Conservation (phyloP, 2,888 invertebrate species). For the Eupeodes latifasciatus region DNA sequence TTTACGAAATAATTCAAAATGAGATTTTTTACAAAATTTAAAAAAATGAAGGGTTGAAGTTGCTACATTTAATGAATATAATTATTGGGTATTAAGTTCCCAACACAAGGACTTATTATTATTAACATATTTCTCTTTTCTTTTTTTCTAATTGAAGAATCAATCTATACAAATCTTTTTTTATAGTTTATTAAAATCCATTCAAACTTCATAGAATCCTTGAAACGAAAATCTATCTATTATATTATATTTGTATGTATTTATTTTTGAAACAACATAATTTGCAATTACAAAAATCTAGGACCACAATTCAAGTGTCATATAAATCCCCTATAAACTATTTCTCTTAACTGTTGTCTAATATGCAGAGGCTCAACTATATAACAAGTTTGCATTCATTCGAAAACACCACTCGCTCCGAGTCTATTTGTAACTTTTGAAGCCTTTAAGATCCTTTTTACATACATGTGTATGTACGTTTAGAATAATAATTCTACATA, state of each 20-base stretch:
- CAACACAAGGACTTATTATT: too few relatives aligned
- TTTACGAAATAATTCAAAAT: not conserved
- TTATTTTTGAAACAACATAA: not conserved
- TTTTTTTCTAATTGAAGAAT: not conserved
- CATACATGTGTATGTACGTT: constrained; percentile 14
- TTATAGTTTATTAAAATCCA: not conserved
- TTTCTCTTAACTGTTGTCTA: constrained; percentile 48
- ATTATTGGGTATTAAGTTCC: not conserved
- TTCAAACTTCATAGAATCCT: not conserved
- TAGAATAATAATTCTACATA: not conserved
- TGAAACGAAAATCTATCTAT: not conserved
- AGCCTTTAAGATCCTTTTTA: constrained; percentile 47
- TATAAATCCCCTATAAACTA: not conserved
- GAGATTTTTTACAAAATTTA: constrained; percentile 3
- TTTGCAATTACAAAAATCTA: not conserved
- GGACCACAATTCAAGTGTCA: constrained; percentile 8
- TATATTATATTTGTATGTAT: not conserved
- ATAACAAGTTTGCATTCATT: constrained; percentile 32
- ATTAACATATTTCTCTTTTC: too few relatives aligned
- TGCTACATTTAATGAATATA: not conserved
- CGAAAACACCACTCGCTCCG: constrained; percentile 42
- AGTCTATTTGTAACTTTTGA: constrained; percentile 30
- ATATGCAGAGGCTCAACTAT: constrained; percentile 29
- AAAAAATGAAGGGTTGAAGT: constrained; percentile 31
- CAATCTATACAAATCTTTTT: not conserved